Percentiles rank a stretch among this genome's conserved stretches.
phyloP scores from a whole-genome alignment of 1,140 invertebrate species.

The Plectus sambesii region DNA sequence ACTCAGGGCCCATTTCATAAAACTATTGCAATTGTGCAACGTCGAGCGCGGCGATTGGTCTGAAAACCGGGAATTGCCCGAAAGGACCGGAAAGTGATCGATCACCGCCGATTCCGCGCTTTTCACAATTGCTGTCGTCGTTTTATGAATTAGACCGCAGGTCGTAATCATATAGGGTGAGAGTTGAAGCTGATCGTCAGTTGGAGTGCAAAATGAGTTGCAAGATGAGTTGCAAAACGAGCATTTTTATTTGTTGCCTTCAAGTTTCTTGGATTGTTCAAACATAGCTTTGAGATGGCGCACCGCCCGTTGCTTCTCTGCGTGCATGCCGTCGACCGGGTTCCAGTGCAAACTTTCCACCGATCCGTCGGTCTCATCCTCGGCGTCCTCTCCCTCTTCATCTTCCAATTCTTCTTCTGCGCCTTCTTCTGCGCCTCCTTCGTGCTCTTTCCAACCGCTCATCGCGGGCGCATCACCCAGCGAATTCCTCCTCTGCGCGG shows the following conservation, averaged over 20 bases:
- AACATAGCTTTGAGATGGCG: conserved; percentile 21
- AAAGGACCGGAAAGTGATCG: too few relatives aligned
- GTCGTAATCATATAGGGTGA: too few relatives aligned
- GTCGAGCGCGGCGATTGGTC: too few relatives aligned
- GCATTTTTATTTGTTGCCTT: not conserved
- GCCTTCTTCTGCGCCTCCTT: conserved; percentile 4
- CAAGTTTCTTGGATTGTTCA: conserved; percentile 2
- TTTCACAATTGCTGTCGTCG: too few relatives aligned
- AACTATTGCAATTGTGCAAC: too few relatives aligned
- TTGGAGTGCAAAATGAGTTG: not conserved
- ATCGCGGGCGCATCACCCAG: conserved; percentile 15
- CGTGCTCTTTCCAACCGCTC: conserved; percentile 13
- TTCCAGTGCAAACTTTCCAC: conserved; percentile 26
- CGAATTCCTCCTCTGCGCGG: conserved; percentile 2
- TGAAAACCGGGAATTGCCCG: too few relatives aligned
- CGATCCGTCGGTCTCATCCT: conserved; percentile 21
- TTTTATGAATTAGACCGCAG: too few relatives aligned
- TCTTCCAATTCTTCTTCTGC: conserved; percentile 1
- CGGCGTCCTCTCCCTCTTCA: conserved; percentile 20
- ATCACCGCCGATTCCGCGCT: too few relatives aligned
- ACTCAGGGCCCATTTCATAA: too few relatives aligned
- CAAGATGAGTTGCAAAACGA: not conserved
- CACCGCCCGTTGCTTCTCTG: conserved; percentile 24
- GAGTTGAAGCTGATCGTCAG: too few relatives aligned
- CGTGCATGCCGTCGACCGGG: conserved; percentile 29